Evolutionary conservation across 2,888 invertebrate genomes (phyloP), one percentile per base, ranked within the genome.

Genomic region (Poecilus cupreus): DNA sequence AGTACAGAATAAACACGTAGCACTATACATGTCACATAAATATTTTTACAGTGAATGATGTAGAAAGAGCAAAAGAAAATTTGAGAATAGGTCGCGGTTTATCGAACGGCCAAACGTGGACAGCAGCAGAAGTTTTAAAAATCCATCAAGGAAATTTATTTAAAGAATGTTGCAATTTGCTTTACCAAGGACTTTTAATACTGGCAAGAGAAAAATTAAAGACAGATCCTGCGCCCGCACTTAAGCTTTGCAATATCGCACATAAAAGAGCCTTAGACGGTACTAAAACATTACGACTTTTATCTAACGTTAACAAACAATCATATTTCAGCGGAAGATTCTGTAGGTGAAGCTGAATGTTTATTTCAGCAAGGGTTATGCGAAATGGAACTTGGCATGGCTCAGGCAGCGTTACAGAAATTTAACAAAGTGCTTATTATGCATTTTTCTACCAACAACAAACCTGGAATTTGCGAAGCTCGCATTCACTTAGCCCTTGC

Each of bases 401-500:
- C 91, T 60, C 89, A 90, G 82, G 89, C 89, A 51, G 91, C 92
- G 0, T 89, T 90, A 79, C 89, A 89, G 82, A 90, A 91, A 0
- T 91, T 92, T 79, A 88, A 89, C 39, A 89, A 89, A 84, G 91
- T 91, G 0, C 89, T 90, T 46, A 86, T 87, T 79, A 90, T 91
- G 37, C 88, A 91, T 80, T 85, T 86, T 10, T 85, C 86, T 0
- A 87, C 86, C 57, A 86, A 88, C 0, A 88, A 90, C 77, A 84
- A 89, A 0, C 87, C 88, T 81, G 91, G 91, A 0, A 86, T 91
- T 6, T 92, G 92, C 82, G 90, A 91, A 83, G 89, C 90, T 0
- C 89, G 88, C 85, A 91, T 92, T 89, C 91, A 91, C 82, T 85
- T 91, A 51, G 90, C 92, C 2, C 89, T 91, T 77, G 92, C 92